Conservation (phyloP, 2,888 invertebrate species). For the Suillia variegata region DNA sequence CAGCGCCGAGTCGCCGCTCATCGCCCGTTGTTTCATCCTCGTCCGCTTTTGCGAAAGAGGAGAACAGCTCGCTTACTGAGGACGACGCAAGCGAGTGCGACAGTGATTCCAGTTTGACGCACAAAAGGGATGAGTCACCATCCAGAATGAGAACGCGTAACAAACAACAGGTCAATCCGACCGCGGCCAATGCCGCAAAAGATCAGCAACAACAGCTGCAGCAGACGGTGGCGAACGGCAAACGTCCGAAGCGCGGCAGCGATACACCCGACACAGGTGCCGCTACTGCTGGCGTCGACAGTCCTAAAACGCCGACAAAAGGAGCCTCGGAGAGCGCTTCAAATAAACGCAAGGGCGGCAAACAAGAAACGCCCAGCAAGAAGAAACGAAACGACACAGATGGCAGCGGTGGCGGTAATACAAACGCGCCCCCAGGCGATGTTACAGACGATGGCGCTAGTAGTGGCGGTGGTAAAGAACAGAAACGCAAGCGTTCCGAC, state of each 20-base stretch:
- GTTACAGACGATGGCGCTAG: conserved; percentile 25
- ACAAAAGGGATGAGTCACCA: conserved; percentile 75
- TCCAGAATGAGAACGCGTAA: conserved; percentile 89
- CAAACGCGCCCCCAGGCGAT: conserved; percentile 33
- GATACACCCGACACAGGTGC: conserved; percentile 64
- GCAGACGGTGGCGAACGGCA: conserved; percentile 60
- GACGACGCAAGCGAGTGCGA: conserved; percentile 95
- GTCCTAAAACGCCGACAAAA: conserved; percentile 61
- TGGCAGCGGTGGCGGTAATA: too few relatives aligned
- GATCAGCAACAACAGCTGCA: conserved; percentile 46
- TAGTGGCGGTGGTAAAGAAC: conserved; percentile 59
- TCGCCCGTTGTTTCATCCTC: too few relatives aligned
- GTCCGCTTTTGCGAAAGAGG: conserved; percentile 73
- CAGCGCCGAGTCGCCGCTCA: conserved; percentile 62
- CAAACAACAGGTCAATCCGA: conserved; percentile 74
- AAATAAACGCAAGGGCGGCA: conserved; percentile 59
- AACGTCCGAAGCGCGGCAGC: conserved; percentile 68
- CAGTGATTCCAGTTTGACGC: conserved; percentile 89
- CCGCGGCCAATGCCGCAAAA: conserved; percentile 28
- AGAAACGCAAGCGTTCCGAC: conserved; percentile 64
- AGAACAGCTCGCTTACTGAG: conserved; percentile 81
- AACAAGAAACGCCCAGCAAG: conserved; percentile 65
- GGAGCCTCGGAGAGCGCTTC: conserved; percentile 45
- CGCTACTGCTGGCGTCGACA: conserved; percentile 57
- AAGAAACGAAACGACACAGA: conserved; percentile 64